Evolutionary conservation across 1,140 invertebrate genomes (phyloP), one percentile per base, ranked within the genome.

Genomic region (Archivesica marissinica): DNA sequence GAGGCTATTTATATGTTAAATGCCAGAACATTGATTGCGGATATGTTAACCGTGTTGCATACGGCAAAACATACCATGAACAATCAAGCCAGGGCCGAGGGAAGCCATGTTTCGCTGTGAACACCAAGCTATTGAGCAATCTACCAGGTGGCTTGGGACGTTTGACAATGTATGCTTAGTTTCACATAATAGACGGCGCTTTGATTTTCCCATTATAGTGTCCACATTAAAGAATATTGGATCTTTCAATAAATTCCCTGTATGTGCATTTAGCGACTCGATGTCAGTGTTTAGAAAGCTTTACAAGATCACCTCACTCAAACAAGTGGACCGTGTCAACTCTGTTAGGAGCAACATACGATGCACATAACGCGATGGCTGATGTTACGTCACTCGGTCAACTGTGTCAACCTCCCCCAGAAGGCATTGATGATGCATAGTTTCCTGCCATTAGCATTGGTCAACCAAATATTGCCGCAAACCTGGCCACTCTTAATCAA

Each of bases 321-420:
- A 79, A 35, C 77, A 79, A 47, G 77, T 13, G 15, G 39, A 61
- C 47, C 59, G 44, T 7, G 77, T 33, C 15, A 15, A 11, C 33
- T 6, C 6, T 79, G 1, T 41, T 79, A 6, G 20, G 28, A 38
- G n/a, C 30, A 1, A 79, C 52, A 6, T 79, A 79, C 47, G 39
- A 79, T 79, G 77, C 77, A 30, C 56, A 79, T 56, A 66, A 79
- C 66, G 77, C 77, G 15, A 39, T 30, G 9, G 59, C 77, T 39
- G 77, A 79, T 79, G 77, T 79, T 1, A 25, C 7, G 1, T 13
- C 77, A 20, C 33, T 79, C 0, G 30, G 56, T 2, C 6, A 38
- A 39, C 41, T 77, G 11, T 39, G 28, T 30, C 3, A 33, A 30
- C 2, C 3, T 76, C 13, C 3, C 13, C 20, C 2, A 4, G 4